A percentile compares a stretch with the other conserved stretches of the same genome.
phyloP scores from a whole-genome alignment of 2,113 vertebrate genomes.

The Carassius gibelio region DNA sequence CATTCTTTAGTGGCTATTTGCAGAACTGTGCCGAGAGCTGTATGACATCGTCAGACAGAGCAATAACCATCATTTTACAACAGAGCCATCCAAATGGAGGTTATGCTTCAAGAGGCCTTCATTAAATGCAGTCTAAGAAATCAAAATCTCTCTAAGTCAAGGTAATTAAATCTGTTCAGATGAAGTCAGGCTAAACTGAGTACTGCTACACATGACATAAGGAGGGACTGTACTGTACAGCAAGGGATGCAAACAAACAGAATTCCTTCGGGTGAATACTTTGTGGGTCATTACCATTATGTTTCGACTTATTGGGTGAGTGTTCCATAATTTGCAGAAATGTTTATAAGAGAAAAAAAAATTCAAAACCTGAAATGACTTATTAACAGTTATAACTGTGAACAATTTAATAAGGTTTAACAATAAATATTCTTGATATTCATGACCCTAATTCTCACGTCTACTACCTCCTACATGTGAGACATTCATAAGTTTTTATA shows the following conservation, averaged over 20 bases:
- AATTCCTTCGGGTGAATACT: not conserved
- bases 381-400: not conserved
- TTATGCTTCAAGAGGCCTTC: not conserved
- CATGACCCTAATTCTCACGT: conserved; percentile 18
- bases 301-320: not conserved
- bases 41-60: not conserved
- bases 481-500: not conserved
- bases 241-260: not conserved
- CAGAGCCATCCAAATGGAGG: conserved; percentile 32
- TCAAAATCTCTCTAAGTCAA: conserved; percentile 13
- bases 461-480: conserved; percentile 21
- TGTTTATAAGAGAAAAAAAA: too few species aligned
- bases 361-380: too few species aligned
- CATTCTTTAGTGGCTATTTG: not conserved
- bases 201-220: not conserved
- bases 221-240: not conserved
- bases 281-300: not conserved
- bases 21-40: not conserved
- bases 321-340: not conserved
- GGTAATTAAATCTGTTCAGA: conserved; percentile 37
- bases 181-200: not conserved
- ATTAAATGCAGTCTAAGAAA: not conserved
- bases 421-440: conserved; percentile 19
- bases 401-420: not conserved
- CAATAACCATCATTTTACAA: conserved; percentile 40